Conservation (phyloP, 2,797 vertebrate species). For the Remorina albescens region DNA sequence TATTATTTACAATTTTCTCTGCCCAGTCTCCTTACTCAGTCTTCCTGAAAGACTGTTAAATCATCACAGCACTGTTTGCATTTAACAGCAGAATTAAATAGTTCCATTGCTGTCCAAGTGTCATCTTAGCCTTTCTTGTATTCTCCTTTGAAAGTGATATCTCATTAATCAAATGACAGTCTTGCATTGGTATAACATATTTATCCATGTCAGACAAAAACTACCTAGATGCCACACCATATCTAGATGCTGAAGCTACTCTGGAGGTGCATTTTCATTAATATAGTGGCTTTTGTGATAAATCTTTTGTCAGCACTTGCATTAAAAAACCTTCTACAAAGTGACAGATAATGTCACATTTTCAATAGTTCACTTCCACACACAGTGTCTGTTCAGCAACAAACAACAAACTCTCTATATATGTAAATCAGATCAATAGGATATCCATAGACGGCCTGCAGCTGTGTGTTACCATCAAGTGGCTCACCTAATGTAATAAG, state of each 20-base stretch:
- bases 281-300: conserved; percentile 17
- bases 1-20: no score
- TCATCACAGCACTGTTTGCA: background rate
- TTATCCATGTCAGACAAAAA: background rate
- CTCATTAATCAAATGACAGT: background rate
- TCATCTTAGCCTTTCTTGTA: background rate
- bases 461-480: conserved; percentile 83
- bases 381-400: conserved; percentile 78
- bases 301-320: conserved; percentile 22
- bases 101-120: background rate
- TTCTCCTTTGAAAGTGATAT: background rate
- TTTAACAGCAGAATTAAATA: background rate
- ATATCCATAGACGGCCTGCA: conserved; percentile 86
- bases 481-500: conserved; percentile 83
- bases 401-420: conserved; percentile 83
- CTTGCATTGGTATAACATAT: background rate
- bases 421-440: conserved; percentile 88
- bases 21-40: background rate
- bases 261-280: background rate
- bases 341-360: conserved; percentile 72
- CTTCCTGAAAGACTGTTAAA: background rate
- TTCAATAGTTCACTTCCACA: conserved; percentile 75
- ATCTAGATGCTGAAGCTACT: background rate
- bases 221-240: background rate
- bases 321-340: conserved; percentile 39